Evolutionary conservation across 2,888 invertebrate genomes (phyloP).

Genomic region (Odontocolon sp.): DNA sequence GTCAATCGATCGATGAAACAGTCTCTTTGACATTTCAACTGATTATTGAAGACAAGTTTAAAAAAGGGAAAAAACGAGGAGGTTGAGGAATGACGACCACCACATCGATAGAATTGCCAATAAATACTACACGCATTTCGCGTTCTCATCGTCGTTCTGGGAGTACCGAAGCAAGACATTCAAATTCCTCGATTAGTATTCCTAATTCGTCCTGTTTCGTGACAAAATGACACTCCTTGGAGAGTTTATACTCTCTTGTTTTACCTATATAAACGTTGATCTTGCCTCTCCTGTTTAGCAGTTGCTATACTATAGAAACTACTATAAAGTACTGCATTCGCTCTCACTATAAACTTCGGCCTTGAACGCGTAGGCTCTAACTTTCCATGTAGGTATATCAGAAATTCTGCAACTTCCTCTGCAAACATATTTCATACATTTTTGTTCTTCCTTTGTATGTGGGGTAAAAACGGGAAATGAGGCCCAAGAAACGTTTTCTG

Average conservation of each 20-base stretch:
- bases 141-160: conserved; percentile 46
- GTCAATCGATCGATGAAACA: neutral
- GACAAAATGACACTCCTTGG: conserved; percentile 24
- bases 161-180: conserved; percentile 53
- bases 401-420: conserved; percentile 4
- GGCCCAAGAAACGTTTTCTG: no score
- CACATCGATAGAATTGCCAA: conserved; percentile 30
- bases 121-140: conserved; percentile 39
- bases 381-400: conserved; percentile 17
- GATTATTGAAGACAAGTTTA: conserved; percentile 38
- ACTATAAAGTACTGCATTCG: neutral
- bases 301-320: neutral
- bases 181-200: conserved; percentile 58
- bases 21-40: conserved; percentile 6
- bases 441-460: neutral
- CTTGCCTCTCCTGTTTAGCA: neutral
- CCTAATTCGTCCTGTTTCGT: conserved; percentile 51
- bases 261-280: conserved; percentile 1
- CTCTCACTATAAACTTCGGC: neutral
- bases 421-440: neutral
- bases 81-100: conserved; percentile 44
- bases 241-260: conserved; percentile 16
- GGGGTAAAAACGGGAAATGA: neutral
- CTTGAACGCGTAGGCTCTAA: conserved; percentile 35
- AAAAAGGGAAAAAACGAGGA: conserved; percentile 25